Conservation (phyloP, 2,113 vertebrate species). For the Atrichornis clamosus region DNA sequence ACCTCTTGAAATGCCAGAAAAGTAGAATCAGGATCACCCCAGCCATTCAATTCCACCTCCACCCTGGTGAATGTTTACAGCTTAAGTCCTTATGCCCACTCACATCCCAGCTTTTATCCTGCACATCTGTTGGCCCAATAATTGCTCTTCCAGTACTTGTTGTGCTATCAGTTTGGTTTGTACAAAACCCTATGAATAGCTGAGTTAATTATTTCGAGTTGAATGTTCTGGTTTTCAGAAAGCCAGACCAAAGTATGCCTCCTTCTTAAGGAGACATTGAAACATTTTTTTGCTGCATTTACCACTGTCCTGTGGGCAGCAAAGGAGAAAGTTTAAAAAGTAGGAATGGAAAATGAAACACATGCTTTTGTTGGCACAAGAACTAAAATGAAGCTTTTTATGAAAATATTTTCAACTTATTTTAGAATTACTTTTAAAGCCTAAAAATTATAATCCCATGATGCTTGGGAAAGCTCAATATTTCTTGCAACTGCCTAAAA, state of each 20-base stretch:
- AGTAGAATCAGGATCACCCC: too few species aligned
- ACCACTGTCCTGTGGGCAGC: background rate
- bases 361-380: background rate
- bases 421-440: background rate
- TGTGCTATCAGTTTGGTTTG: background rate
- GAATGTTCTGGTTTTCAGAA: background rate
- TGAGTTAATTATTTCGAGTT: background rate
- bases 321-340: background rate
- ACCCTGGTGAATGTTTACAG: too few species aligned
- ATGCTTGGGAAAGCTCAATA: background rate
- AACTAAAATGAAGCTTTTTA: background rate
- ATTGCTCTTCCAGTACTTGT: rapidly evolving
- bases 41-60: too few species aligned
- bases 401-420: background rate
- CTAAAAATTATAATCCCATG: background rate
- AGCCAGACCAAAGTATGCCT: background rate
- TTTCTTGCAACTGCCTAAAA: background rate
- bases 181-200: background rate
- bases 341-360: background rate
- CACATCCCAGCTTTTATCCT: background rate
- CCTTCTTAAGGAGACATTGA: background rate
- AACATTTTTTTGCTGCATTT: background rate
- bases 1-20: too few species aligned
- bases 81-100: background rate
- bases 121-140: background rate